Conservation (phyloP, 2,888 invertebrate genomes). For the Lochmaea crataegi region DNA sequence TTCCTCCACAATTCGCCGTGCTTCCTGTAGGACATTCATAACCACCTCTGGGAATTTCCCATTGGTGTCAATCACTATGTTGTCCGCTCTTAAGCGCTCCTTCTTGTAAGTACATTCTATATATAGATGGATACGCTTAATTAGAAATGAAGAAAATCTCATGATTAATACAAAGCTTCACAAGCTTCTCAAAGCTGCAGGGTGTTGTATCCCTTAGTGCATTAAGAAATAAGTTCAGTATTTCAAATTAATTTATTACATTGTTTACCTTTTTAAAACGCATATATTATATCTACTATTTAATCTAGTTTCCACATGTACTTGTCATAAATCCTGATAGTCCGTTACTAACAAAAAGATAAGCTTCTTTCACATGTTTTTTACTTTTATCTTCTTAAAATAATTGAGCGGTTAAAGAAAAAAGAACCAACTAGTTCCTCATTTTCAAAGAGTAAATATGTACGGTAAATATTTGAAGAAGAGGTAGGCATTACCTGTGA, state of each 20-base stretch:
- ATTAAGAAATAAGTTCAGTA: too few relatives aligned
- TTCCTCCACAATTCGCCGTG: too few relatives aligned
- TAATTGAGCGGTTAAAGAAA: conserved; percentile 52
- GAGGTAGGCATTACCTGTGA: conserved; percentile 50
- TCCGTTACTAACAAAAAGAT: not conserved
- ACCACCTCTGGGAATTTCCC: too few relatives aligned
- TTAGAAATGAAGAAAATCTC: too few relatives aligned
- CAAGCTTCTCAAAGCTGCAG: too few relatives aligned
- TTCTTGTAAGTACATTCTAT: too few relatives aligned
- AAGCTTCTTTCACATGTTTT: not conserved
- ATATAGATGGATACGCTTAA: too few relatives aligned
- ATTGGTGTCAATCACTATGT: too few relatives aligned
- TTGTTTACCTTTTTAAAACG: conserved; percentile 2
- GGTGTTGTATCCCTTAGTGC: too few relatives aligned
- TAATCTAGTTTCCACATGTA: not conserved
- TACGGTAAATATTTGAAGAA: conserved; percentile 57
- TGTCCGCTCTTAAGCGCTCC: too few relatives aligned
- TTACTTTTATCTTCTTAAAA: conserved; percentile 4
- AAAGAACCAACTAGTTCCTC: conserved; percentile 26
- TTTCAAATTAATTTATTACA: not conserved
- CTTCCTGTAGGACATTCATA: too few relatives aligned
- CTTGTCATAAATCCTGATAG: not conserved
- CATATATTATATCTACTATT: not conserved
- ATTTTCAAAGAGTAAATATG: conserved; percentile 48
- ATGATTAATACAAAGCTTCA: too few relatives aligned